phyloP scores from a whole-genome alignment of 2,113 vertebrate genomes.

The Thamnophis sirtalis region DNA sequence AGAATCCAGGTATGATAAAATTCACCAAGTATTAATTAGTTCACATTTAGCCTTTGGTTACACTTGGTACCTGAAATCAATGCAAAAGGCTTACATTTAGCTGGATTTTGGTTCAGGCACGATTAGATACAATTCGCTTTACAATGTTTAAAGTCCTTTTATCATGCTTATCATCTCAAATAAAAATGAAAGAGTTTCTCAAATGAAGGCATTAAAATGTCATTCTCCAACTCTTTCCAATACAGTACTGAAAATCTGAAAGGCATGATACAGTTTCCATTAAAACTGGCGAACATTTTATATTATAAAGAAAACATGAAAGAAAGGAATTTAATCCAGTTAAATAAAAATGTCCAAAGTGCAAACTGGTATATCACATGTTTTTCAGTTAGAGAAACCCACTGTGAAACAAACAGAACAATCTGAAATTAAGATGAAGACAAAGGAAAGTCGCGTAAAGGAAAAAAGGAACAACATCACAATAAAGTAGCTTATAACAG shows the following conservation, averaged over 20 bases:
- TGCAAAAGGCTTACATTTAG: neutral
- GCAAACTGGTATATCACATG: accelerated
- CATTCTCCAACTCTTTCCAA: neutral
- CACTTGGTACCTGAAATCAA: neutral
- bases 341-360: neutral
- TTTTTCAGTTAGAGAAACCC: neutral
- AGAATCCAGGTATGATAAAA: neutral
- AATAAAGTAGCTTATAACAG: neutral
- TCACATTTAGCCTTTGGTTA: neutral
- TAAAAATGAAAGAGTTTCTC: neutral
- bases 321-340: neutral
- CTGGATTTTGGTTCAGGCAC: too few relatives aligned
- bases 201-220: neutral
- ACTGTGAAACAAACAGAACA: neutral
- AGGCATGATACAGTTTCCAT: accelerated
- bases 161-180: neutral
- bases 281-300: neutral
- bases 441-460: neutral
- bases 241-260: accelerated
- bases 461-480: neutral
- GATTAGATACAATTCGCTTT: neutral
- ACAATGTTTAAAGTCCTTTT: neutral
- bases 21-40: neutral
- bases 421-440: neutral
- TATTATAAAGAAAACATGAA: accelerated